Evolutionary conservation across 2,888 invertebrate genomes (phyloP), one percentile per base, ranked within the genome.

Genomic region (Archips xylosteana): DNA sequence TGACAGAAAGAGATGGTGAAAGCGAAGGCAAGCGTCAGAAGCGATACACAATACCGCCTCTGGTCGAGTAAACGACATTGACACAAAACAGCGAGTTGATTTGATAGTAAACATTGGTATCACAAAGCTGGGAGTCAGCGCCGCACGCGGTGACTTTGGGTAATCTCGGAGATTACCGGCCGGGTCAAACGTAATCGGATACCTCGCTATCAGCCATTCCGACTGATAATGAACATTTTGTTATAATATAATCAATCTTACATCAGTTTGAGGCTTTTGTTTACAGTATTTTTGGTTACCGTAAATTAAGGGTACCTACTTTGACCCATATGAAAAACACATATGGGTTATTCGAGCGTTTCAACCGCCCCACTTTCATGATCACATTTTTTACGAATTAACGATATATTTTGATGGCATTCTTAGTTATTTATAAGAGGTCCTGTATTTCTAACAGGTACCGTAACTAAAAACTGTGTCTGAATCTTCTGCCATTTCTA

Each of bases 171-270:
- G 57, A 63, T 67, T 66, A 64, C 32, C 10, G 15, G 23, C 45
- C n/a, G 57, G 72, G 72, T 73, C 72, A 73, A 23, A 34, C 32
- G 47, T 65, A 70, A 57, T 73, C 68, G 39, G 47, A 67, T 72
- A n/a, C 61, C 67, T 42, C 45, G 32, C 39, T 61, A 71, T 66
- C 71, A 32, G 51, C 1, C 51, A 42, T 71, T 49, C 36, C 10
- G 51, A 9, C 47, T 64, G 64, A 64, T 64, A 9, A 63, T 63
- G 12, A 63, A 36, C 5, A 65, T 39, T 65, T 36, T 51, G 34
- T 36, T 5, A 32, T n/a, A 23, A 23, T 23, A 23, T 23, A 67
- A 67, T 67, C 42, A 59, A 57, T 32, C 13, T 45, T 47, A 54
- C 45, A 2, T 45, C 12, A 12, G 45, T 51, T 51, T 51, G 0